Conservation (phyloP, 2,113 vertebrate genomes). For the Xiphophorus couchianus region DNA sequence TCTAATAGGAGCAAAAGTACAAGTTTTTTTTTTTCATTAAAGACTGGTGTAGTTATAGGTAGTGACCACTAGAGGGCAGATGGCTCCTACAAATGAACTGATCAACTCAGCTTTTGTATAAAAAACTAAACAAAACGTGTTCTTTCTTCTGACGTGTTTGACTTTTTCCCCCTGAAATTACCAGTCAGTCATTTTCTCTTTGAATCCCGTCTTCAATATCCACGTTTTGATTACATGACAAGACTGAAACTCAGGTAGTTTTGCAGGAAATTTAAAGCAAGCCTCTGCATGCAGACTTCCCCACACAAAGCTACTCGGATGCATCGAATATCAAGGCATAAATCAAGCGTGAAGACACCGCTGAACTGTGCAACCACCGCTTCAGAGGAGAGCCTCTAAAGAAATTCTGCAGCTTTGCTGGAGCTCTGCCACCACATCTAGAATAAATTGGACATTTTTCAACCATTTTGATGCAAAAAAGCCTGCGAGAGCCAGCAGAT, state of each 20-base stretch:
- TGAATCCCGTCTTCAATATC: conserved; percentile 8
- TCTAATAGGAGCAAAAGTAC: too few species aligned
- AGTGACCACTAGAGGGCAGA: conserved; percentile 64
- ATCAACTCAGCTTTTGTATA: background rate
- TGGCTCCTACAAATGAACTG: conserved; percentile 6
- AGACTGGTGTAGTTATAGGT: background rate
- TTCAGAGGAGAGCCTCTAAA: background rate
- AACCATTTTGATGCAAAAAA: conserved; percentile 29
- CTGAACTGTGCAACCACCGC: conserved; percentile 17
- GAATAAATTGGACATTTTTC: conserved; percentile 33
- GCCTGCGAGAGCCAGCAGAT: background rate
- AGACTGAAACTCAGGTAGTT: conserved; percentile 22
- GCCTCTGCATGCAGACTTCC: conserved; percentile 17
- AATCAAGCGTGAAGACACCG: conserved; percentile 50
- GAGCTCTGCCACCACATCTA: conserved; percentile 22
- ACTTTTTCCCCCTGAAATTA: background rate
- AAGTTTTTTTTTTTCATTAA: background rate
- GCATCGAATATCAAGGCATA: conserved; percentile 18
- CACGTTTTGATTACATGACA: background rate
- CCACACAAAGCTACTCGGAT: conserved; percentile 12
- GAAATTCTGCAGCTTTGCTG: background rate
- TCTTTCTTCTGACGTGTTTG: background rate
- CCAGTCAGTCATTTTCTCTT: background rate
- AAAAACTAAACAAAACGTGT: background rate
- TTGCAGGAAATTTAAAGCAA: conserved; percentile 8